Conservation (phyloP, 1,140 invertebrate genomes). For the Olivierus martensii region DNA sequence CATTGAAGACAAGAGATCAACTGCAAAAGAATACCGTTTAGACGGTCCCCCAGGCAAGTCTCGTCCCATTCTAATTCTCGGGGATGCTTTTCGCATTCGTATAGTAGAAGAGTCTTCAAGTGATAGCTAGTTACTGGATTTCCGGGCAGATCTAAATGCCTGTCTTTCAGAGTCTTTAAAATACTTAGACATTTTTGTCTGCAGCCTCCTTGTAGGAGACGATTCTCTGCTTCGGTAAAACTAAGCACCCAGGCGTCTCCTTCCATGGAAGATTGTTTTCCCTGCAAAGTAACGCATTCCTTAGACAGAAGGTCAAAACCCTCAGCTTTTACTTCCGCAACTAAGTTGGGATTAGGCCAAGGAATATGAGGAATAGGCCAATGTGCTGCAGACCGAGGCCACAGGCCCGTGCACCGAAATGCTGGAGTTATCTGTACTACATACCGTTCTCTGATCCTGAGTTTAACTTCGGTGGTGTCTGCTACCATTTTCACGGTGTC, state of each 20-base stretch:
- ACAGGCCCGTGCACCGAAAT: conserved; percentile 82
- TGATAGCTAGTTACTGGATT: conserved; percentile 89
- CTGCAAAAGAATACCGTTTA: conserved; percentile 93
- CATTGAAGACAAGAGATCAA: conserved; percentile 95
- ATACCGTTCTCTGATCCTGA: conserved; percentile 70
- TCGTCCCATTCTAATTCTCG: conserved; percentile 93
- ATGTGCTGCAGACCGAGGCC: conserved; percentile 86
- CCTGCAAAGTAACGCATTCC: conserved; percentile 56
- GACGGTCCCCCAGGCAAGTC: conserved; percentile 75
- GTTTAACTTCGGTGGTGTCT: conserved; percentile 75
- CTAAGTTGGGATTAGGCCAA: conserved; percentile 87
- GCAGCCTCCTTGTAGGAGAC: conserved; percentile 71
- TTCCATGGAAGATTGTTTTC: conserved; percentile 91
- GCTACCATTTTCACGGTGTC: conserved; percentile 84
- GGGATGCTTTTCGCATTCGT: conserved; percentile 98
- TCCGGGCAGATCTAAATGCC: conserved; percentile 83
- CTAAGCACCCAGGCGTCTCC: conserved; percentile 95
- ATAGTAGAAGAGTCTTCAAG: conserved; percentile 85
- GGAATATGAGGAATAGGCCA: conserved; percentile 85
- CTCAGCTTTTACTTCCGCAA: conserved; percentile 91
- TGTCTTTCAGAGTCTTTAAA: conserved; percentile 81
- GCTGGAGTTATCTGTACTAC: conserved; percentile 80
- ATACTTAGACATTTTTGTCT: conserved; percentile 78
- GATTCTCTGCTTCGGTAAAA: conserved; percentile 86
- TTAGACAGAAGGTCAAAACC: conserved; percentile 92